phyloP scores from a whole-genome alignment of 2,888 invertebrate species.

The Holacanthella duospinosa region DNA sequence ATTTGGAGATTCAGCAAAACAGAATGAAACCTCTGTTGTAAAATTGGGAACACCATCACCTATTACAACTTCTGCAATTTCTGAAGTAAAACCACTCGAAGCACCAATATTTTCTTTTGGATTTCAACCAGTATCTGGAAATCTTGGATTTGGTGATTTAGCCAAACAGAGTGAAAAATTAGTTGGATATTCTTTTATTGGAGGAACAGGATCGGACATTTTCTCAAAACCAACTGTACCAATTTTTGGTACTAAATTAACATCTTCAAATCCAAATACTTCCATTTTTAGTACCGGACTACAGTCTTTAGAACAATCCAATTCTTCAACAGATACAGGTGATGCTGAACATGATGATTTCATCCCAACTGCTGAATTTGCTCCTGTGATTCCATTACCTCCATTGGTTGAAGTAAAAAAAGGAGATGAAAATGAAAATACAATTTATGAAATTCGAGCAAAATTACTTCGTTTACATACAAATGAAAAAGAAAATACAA shows the following conservation, averaged over 20 bases:
- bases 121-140: not conserved
- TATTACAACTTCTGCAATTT: too few relatives aligned
- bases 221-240: not conserved
- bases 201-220: not conserved
- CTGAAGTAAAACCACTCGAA: not conserved
- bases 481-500: too few relatives aligned
- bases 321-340: not conserved
- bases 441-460: slow-evolving; percentile 66
- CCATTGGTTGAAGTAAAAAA: slow-evolving; percentile 61
- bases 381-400: slow-evolving; percentile 80
- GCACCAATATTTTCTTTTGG: not conserved
- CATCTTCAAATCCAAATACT: not conserved
- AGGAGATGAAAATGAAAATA: slow-evolving; percentile 74
- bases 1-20: slow-evolving; percentile 4
- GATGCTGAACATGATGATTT: slow-evolving; percentile 57
- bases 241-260: not conserved
- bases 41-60: too few relatives aligned
- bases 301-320: too few relatives aligned
- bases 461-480: slow-evolving; percentile 63
- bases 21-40: too few relatives aligned
- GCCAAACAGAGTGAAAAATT: not conserved
- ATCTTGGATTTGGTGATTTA: not conserved
- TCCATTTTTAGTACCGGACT: too few relatives aligned
- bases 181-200: not conserved
- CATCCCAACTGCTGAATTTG: slow-evolving; percentile 74